A percentile compares a stretch with the other conserved stretches of the same genome.
Evolutionary conservation across 1,140 invertebrate species (phyloP).

Genomic region (Octopus bimaculoides): DNA sequence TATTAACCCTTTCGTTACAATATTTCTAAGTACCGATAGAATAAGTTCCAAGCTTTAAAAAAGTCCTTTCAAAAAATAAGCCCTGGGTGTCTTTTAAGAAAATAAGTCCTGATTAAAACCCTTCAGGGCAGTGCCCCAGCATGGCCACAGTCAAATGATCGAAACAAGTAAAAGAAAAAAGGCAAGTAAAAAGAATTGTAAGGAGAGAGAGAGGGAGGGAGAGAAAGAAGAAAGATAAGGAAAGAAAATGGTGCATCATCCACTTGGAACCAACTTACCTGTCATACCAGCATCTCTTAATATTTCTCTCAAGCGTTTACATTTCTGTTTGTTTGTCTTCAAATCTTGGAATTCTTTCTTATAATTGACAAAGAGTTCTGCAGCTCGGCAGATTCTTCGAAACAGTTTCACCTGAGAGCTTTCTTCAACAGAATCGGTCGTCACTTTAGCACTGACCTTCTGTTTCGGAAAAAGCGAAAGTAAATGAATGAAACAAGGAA

Average conservation of each 20-base stretch:
- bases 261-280: background rate
- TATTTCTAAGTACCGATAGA: too few species aligned
- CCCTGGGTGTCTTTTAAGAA: too few species aligned
- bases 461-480: too few species aligned
- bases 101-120: too few species aligned
- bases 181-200: background rate
- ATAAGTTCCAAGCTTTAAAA: too few species aligned
- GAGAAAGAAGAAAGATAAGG: background rate
- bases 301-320: background rate
- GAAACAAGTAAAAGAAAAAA: background rate
- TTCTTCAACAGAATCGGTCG: too few species aligned
- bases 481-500: too few species aligned
- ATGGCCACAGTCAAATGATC: background rate
- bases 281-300: background rate
- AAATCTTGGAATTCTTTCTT: constrained; percentile 8
- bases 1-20: too few species aligned
- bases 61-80: too few species aligned
- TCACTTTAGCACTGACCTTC: too few species aligned
- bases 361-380: background rate
- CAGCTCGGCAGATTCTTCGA: background rate
- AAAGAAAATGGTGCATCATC: background rate
- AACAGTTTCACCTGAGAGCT: background rate
- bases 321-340: background rate
- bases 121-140: too few species aligned
- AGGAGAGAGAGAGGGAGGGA: background rate